Evolutionary conservation across 2,888 invertebrate genomes (phyloP).

Genomic region (Branchipolynoe longqiensis): DNA sequence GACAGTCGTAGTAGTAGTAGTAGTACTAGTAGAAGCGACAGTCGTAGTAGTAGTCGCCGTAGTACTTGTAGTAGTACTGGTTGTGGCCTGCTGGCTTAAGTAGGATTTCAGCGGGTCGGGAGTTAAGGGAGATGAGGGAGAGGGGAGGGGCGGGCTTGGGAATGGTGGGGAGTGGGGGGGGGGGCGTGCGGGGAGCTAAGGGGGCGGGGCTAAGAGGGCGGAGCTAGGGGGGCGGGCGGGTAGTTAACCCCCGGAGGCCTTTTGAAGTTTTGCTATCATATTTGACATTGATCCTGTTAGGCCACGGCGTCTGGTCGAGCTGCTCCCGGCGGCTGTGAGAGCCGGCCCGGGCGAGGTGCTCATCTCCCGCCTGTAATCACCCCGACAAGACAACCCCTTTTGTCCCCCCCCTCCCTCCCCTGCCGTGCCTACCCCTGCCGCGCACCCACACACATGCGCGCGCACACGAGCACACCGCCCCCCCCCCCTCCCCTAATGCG

Average conservation of each 20-base stretch:
- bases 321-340: slow-evolving; percentile 8
- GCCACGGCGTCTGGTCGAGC: slow-evolving; percentile 35
- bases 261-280: slow-evolving; percentile 61
- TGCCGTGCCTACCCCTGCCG: background rate
- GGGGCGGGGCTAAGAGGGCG: too few species aligned
- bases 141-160: too few species aligned
- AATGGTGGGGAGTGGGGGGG: too few species aligned
- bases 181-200: too few species aligned
- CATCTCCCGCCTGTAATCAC: slow-evolving; percentile 44
- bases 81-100: slow-evolving; percentile 31
- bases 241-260: slow-evolving; percentile 57
- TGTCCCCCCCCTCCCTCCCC: slow-evolving; percentile 3
- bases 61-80: too few species aligned
- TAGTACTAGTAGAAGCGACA: too few species aligned
- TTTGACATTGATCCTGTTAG: slow-evolving; percentile 61
- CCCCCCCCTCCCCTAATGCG: slow-evolving; percentile 29
- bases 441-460: too few species aligned
- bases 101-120: slow-evolving; percentile 54
- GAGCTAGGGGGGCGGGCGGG: too few species aligned
- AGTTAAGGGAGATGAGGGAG: too few species aligned
- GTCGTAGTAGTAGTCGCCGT: too few species aligned
- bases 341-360: background rate
- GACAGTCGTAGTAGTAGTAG: too few species aligned
- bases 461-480: too few species aligned
- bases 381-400: slow-evolving; percentile 45